phyloP scores from a whole-genome alignment of 2,113 vertebrate species.

The Salminus brasiliensis region DNA sequence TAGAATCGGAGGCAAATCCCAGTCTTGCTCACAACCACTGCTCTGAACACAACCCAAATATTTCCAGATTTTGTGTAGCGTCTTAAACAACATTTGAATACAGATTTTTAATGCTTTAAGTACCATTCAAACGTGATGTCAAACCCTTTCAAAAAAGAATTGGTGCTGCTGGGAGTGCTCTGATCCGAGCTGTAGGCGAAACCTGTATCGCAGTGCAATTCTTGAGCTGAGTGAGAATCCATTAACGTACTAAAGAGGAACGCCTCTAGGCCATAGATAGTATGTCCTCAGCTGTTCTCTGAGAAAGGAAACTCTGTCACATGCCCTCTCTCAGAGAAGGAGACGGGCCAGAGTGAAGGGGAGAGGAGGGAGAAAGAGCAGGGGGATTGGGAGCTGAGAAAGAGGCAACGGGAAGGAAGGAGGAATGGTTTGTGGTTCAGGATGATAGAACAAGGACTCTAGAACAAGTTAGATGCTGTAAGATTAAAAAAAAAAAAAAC shows the following conservation, averaged over 20 bases:
- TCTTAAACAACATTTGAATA: background rate
- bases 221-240: background rate
- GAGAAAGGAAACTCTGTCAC: background rate
- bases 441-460: too few species aligned
- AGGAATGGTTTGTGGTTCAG: too few species aligned
- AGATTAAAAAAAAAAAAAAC: too few species aligned
- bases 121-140: slow-evolving; percentile 13
- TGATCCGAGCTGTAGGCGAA: slow-evolving; percentile 17
- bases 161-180: too few species aligned
- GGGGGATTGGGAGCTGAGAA: background rate
- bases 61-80: background rate
- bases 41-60: background rate
- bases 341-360: background rate
- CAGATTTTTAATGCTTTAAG: background rate
- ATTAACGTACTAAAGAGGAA: slow-evolving; percentile 22
- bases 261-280: background rate
- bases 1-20: background rate
- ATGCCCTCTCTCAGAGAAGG: background rate
- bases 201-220: background rate
- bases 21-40: background rate
- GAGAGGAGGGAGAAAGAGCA: background rate
- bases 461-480: too few species aligned
- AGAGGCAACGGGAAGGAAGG: too few species aligned
- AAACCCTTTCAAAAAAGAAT: background rate
- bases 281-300: slow-evolving; percentile 34